These are phyloP conservation scores for Phaonia tiefii DNA, from an alignment of 2,888 invertebrate species.

Conservation along the genomic window DNA sequence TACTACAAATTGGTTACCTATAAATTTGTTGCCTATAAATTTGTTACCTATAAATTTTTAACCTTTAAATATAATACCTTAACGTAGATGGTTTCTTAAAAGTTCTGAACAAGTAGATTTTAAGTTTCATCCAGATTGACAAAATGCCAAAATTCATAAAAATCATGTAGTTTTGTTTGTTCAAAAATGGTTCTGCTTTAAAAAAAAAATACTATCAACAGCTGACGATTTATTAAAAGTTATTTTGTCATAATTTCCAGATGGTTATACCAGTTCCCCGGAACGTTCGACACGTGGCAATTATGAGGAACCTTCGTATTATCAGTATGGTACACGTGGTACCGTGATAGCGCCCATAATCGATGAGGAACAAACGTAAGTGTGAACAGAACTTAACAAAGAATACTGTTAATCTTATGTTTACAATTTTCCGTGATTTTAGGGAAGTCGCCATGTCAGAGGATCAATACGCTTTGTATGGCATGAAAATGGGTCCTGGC, in stretches of 20 bases:
- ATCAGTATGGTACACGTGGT: conserved; percentile 87
- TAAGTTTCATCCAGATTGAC: not conserved
- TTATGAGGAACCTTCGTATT: conserved; percentile 94
- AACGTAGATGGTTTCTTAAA: not conserved
- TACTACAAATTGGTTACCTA: not conserved
- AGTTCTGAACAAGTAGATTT: conserved; percentile 11
- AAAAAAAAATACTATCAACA: not conserved
- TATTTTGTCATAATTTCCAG: conserved; percentile 75
- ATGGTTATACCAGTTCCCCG: conserved; percentile 94
- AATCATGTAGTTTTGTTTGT: conserved; percentile 41
- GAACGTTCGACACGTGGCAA: conserved; percentile 87
- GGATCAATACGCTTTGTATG: conserved; percentile 87
- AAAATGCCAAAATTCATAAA: conserved; percentile 11
- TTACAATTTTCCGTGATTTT: conserved; percentile 69
- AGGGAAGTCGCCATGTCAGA: conserved; percentile 87
- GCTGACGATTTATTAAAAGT: conserved; percentile 8
- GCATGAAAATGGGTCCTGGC: conserved; percentile 84
- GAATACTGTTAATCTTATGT: conserved; percentile 46
- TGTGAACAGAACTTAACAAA: not conserved
- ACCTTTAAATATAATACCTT: not conserved
- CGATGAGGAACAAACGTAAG: conserved; percentile 89
- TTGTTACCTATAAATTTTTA: not conserved
- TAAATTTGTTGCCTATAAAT: not conserved
- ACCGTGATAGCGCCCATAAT: conserved; percentile 92
- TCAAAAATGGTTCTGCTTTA: conserved; percentile 29